Evolutionary conservation across 2,797 vertebrate species (phyloP).

Genomic region (Oophaga sylvatica): DNA sequence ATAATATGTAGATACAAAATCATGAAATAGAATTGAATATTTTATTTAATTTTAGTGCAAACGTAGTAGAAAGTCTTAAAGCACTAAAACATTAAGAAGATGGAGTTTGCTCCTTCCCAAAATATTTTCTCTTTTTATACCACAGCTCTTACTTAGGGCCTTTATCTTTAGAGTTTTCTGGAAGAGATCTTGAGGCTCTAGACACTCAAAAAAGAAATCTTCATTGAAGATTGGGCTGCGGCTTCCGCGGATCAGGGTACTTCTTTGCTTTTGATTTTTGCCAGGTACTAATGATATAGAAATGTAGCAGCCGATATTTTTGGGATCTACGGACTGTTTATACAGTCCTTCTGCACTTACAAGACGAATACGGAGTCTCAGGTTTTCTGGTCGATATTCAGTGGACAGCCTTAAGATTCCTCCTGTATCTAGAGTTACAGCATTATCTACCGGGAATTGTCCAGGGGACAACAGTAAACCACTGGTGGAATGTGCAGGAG

Average conservation of each 20-base stretch:
- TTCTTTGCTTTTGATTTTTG: slow-evolving; percentile 83
- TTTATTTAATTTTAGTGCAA: slow-evolving; percentile 20
- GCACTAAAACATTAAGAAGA: slow-evolving; percentile 46
- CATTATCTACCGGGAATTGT: slow-evolving; percentile 38
- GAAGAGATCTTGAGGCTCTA: slow-evolving; percentile 74
- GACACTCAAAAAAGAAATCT: slow-evolving; percentile 82
- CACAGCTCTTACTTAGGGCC: slow-evolving; percentile 83
- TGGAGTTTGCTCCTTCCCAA: slow-evolving; percentile 46
- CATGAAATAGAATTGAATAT: not conserved
- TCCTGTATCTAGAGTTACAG: slow-evolving; percentile 65
- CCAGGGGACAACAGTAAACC: slow-evolving; percentile 75
- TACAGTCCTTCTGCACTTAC: slow-evolving; percentile 81
- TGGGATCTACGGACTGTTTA: slow-evolving; percentile 74
- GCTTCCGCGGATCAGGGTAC: slow-evolving; percentile 82
- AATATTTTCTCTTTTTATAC: slow-evolving; percentile 72
- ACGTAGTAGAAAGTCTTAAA: slow-evolving; percentile 11
- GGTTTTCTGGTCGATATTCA: slow-evolving; percentile 79
- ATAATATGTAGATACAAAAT: slow-evolving; percentile 9
- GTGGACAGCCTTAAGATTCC: slow-evolving; percentile 79
- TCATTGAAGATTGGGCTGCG: slow-evolving; percentile 84
- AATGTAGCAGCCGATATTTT: slow-evolving; percentile 81
- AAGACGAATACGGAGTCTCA: slow-evolving; percentile 77
- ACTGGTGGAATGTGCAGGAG: slow-evolving; percentile 66
- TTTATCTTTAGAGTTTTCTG: slow-evolving; percentile 78
- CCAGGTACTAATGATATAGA: slow-evolving; percentile 78